Conservation (phyloP, 2,113 vertebrate species). For the Nothocercus julius region DNA sequence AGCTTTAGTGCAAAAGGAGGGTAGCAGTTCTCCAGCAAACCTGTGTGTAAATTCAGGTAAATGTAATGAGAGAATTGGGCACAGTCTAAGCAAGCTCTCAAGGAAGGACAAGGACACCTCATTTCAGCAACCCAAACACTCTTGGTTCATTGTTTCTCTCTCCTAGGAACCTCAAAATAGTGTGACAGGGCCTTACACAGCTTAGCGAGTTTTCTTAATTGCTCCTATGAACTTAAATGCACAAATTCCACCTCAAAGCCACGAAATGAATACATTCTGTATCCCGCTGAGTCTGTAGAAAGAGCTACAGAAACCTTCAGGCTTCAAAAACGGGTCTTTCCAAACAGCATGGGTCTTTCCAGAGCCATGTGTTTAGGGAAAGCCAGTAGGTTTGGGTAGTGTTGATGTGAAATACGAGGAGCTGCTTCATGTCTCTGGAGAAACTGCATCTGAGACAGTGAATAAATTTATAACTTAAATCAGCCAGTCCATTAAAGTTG, state of each 20-base stretch:
- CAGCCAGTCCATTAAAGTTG: not conserved
- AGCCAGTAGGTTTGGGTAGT: not conserved
- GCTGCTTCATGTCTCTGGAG: not conserved
- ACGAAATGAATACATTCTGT: not conserved
- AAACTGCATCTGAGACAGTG: not conserved
- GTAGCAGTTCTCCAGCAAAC: not conserved
- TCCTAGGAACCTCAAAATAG: not conserved
- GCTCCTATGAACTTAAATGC: not conserved
- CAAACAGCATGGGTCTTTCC: not conserved
- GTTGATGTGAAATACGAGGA: not conserved
- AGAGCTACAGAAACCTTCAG: not conserved
- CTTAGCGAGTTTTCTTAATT: not conserved
- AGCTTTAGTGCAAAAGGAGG: not conserved
- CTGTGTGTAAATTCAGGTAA: not conserved
- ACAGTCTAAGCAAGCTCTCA: not conserved
- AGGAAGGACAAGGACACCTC: not conserved
- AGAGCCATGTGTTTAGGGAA: not conserved
- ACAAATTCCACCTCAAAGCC: not conserved
- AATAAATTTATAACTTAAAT: not conserved
- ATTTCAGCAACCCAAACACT: fast-evolving
- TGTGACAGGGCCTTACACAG: not conserved
- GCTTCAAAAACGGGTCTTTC: not conserved
- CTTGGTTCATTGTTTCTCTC: not conserved
- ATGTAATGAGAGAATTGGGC: not conserved
- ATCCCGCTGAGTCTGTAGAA: not conserved